Evolutionary conservation across 2,888 invertebrate genomes (phyloP).

Genomic region (Drosophila kokeensis): DNA sequence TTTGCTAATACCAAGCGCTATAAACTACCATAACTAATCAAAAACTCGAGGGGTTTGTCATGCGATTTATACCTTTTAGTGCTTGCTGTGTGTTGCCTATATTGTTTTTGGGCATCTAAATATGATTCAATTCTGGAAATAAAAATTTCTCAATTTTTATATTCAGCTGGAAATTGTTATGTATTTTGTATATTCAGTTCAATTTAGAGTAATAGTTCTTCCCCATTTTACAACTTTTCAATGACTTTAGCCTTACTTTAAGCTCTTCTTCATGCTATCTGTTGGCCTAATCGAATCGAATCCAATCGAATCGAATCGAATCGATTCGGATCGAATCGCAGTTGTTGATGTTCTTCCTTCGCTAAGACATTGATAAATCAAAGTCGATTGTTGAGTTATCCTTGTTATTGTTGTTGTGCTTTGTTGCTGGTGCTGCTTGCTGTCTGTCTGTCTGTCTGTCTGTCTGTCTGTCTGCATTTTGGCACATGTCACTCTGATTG

Average conservation of each 20-base stretch:
- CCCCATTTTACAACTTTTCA: not conserved
- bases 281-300: slow-evolving; percentile 12
- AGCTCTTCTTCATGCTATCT: slow-evolving; percentile 8
- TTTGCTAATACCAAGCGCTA: not conserved
- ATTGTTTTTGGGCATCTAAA: slow-evolving; percentile 29
- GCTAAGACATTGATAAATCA: slow-evolving; percentile 24
- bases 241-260: not conserved
- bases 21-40: slow-evolving; percentile 3
- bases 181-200: not conserved
- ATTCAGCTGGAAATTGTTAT: slow-evolving; percentile 15
- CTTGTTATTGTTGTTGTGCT: not conserved
- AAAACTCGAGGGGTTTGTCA: slow-evolving; percentile 17
- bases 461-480: slow-evolving; percentile 12
- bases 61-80: slow-evolving; percentile 30
- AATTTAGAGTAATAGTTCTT: not conserved
- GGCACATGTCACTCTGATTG: slow-evolving; percentile 43
- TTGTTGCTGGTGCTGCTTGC: not conserved
- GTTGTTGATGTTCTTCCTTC: not conserved
- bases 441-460: not conserved
- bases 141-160: slow-evolving; percentile 39
- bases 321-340: not conserved
- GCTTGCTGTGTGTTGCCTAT: slow-evolving; percentile 28
- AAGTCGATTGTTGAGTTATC: slow-evolving; percentile 7
- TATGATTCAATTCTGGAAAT: slow-evolving; percentile 40
- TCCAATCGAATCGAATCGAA: not conserved